A percentile compares a stretch with the other conserved stretches of the same genome.
Evolutionary conservation across 2,888 invertebrate species (phyloP).

Genomic region (Tuta absoluta): DNA sequence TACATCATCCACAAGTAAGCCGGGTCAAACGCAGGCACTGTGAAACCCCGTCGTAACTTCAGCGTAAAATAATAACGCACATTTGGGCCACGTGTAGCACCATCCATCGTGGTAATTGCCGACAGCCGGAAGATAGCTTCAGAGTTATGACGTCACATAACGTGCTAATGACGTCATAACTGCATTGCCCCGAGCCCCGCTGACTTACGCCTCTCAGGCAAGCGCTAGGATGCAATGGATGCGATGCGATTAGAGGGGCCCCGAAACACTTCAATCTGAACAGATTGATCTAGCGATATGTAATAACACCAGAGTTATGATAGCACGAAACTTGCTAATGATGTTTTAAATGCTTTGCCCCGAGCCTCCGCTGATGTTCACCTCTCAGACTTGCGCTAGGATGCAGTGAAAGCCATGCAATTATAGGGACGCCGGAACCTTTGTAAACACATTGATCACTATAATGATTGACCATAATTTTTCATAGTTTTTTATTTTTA

Average conservation of each 20-base stretch:
- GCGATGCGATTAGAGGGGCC: slow-evolving; percentile 42
- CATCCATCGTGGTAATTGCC: slow-evolving; percentile 73
- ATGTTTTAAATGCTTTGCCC: too few species aligned
- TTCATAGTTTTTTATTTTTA: too few species aligned
- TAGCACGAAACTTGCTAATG: too few species aligned
- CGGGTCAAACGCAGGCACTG: neutral
- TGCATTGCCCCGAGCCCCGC: slow-evolving; percentile 66
- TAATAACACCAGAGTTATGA: too few species aligned
- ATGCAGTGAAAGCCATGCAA: too few species aligned
- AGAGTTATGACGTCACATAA: slow-evolving; percentile 76
- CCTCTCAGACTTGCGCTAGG: too few species aligned
- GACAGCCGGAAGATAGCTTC: slow-evolving; percentile 74
- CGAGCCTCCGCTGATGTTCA: too few species aligned
- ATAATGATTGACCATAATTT: too few species aligned
- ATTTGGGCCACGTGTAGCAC: slow-evolving; percentile 64
- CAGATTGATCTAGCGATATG: too few species aligned
- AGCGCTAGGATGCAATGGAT: slow-evolving; percentile 54
- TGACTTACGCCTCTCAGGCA: slow-evolving; percentile 52
- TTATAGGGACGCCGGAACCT: too few species aligned
- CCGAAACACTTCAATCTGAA: neutral
- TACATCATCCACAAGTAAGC: neutral
- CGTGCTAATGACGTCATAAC: slow-evolving; percentile 78
- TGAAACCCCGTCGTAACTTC: slow-evolving; percentile 6
- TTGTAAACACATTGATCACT: too few species aligned
- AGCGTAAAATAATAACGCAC: slow-evolving; percentile 56